Base-by-base conservation (phyloP, 2,113 vertebrate species). In the Corythornis madagascariensis region DNA sequence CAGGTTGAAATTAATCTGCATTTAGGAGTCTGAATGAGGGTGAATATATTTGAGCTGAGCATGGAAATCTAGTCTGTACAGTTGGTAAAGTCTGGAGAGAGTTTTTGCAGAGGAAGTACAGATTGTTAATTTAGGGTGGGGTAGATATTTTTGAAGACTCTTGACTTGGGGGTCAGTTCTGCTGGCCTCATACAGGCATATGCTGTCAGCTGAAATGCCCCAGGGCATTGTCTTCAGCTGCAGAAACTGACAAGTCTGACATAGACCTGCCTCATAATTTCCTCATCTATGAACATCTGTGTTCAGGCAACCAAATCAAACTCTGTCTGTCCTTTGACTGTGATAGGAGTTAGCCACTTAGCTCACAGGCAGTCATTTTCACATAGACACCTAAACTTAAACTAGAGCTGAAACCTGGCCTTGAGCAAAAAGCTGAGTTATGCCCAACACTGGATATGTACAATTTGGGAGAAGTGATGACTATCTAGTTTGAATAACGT, bases 321-420 rank as follows among this genome's bases (percentile, higher is more conserved):
- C 22, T 50, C 28, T 83, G 38, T 7, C 10, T 55, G 21, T 55
- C 11, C 47, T 78, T 42, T 38, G n/a, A 3, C 14, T 66, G 4
- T 6, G 20, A 29, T 14, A 33, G 17, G 10, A 47, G 5, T 20
- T 59, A 48, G 22, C 5, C 12, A 18, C 40, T 43, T 29, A 40
- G 7, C 7, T 63, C 0, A 0, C 26, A 45, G 31, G 17, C 29
- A 16, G 4, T 42, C 8, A 8, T 9, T 43, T 73, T 81, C 40
- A 10, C 8, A 7, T 7, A 52, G 33, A 10, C 28, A 20, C 16
- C 26, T n/a, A 20, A 69, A 43, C 12, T 57, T 64, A 55, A 75
- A 35, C 17, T 3, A 50, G 13, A 75, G 14, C 13, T 61, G 52
- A 74, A 35, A 18, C 25, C 29, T 57, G 40, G 8, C 20, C 16